Evolutionary conservation across 1,140 invertebrate genomes (phyloP), one percentile per base, ranked within the genome.

Genomic region (Diorhabda elongata): DNA sequence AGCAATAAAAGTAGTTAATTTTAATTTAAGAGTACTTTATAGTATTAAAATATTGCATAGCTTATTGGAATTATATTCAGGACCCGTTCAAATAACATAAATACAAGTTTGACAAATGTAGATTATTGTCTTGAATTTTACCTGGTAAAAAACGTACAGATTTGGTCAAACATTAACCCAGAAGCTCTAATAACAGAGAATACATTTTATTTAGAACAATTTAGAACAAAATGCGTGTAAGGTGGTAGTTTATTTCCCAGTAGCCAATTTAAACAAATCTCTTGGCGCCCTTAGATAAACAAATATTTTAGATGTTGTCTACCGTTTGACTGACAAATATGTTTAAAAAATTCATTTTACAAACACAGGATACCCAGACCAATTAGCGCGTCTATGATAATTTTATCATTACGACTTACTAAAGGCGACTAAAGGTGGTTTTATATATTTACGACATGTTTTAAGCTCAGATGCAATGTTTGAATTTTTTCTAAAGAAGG

Each of bases 241-340:
- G 47, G 47, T 52, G 47, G 47, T 52, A 52, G 47, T 52, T 52
- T n/a, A 52, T 52, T 52, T 52, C 47, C 47, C 47, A 52, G 47
- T 52, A 42, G 58, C 58, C 58, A 60, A 60, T 6, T 6, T 11
- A 60, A 60, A 60, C 58, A 60, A 60, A 60, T 26, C 47, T 60
- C 58, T 11, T 60, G 58, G 58, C 58, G 58, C 58, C 58, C n/a
- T 11, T 42, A 11, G 6, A 11, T 42, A 60, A 60, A 60, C 58
- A 60, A 60, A 60, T 11, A 60, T 60, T 60, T 52, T 52, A 52
- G 47, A 52, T n/a, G 47, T 52, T 52, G 47, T 52, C 47, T 52
- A 52, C 47, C 11, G 42, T 60, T 60, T 42, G 11, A 60, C n/a
- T 3, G 58, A 42, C 58, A 60, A 60, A 60, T 60, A 60, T 60